phyloP scores from a whole-genome alignment of 2,888 invertebrate genomes.

The Pheosia tremula region DNA sequence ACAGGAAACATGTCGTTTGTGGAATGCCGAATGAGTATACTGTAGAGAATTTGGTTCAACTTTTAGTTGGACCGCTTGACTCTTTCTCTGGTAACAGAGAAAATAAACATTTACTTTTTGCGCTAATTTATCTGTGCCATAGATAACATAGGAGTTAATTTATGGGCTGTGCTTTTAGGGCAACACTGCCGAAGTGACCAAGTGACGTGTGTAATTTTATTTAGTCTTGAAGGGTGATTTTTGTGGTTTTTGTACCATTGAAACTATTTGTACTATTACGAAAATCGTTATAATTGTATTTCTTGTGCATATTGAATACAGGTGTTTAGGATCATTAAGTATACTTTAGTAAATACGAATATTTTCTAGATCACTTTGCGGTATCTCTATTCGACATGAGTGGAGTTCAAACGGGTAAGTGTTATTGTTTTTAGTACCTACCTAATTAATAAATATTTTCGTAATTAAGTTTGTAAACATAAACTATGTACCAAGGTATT shows the following conservation, averaged over 20 bases:
- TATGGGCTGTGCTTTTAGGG: too few species aligned
- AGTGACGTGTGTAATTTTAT: neutral
- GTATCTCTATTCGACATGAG: conserved; percentile 58
- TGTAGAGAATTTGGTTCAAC: too few species aligned
- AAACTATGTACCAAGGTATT: too few species aligned
- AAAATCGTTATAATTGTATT: conserved; percentile 24
- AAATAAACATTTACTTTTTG: too few species aligned
- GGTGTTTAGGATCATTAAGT: conserved; percentile 17
- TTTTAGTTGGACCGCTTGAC: too few species aligned
- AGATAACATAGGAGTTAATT: too few species aligned
- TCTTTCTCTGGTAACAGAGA: too few species aligned
- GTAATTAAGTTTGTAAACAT: neutral
- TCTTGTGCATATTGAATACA: conserved; percentile 10
- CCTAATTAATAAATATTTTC: neutral
- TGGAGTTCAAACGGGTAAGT: conserved; percentile 73
- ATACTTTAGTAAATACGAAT: conserved; percentile 9
- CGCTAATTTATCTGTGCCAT: too few species aligned
- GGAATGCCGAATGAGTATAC: too few species aligned
- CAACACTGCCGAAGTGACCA: too few species aligned
- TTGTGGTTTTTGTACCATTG: neutral
- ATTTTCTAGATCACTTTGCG: conserved; percentile 18
- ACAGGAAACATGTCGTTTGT: too few species aligned
- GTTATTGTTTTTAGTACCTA: conserved; percentile 16
- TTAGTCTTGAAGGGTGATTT: neutral
- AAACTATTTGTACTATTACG: neutral